Conservation (phyloP, 2,797 vertebrate genomes). For the Ciconia nigra region DNA sequence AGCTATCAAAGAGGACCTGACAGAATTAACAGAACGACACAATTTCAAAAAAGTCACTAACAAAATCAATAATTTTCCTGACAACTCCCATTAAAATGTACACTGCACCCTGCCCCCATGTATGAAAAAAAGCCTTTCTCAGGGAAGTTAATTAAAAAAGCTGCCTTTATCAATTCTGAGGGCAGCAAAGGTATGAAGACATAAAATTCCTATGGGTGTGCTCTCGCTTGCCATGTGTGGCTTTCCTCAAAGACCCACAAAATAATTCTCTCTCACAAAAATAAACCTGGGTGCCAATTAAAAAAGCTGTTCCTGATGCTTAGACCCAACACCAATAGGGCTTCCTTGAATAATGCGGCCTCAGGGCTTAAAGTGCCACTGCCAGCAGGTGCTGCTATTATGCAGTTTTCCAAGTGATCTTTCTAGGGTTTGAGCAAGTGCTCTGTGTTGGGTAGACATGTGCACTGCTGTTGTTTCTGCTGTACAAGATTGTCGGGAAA, state of each 20-base stretch:
- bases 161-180: slow-evolving; percentile 18
- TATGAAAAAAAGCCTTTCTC: slow-evolving; percentile 8
- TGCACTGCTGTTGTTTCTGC: not conserved
- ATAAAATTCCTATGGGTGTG: not conserved
- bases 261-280: not conserved
- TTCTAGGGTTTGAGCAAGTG: not conserved
- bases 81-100: slow-evolving; percentile 57
- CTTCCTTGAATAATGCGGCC: not conserved
- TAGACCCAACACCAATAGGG: rapidly evolving
- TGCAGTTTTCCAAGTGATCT: not conserved
- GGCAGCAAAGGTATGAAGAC: not conserved
- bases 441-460: not conserved
- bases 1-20: slow-evolving; percentile 13
- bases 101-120: not conserved
- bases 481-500: not conserved
- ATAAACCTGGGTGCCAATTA: not conserved
- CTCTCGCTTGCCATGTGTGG: not conserved
- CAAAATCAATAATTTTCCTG: slow-evolving; percentile 64
- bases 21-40: slow-evolving; percentile 54
- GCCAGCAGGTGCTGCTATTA: not conserved
- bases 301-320: not conserved
- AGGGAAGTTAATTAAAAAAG: slow-evolving; percentile 55
- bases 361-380: not conserved
- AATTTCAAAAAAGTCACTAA: slow-evolving; percentile 65
- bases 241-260: not conserved